Percentiles rank a stretch among this genome's conserved stretches.
Conservation (phyloP, 2,888 invertebrate genomes). For the Protodeltote pygarga region DNA sequence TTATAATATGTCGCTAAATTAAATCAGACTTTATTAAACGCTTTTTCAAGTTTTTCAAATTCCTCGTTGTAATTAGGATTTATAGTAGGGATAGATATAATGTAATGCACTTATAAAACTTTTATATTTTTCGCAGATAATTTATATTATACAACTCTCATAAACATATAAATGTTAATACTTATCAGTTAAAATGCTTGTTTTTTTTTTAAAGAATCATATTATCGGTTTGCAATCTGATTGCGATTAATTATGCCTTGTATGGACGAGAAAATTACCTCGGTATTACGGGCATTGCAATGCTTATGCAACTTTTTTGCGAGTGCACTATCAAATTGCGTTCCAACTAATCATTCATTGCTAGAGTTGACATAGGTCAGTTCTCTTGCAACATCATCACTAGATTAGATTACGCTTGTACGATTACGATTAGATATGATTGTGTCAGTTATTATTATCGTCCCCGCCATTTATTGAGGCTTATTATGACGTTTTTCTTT, state of each 20-base stretch:
- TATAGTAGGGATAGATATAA: no score
- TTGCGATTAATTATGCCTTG: conserved; percentile 38
- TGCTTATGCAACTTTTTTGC: conserved; percentile 71
- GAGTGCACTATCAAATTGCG: conserved; percentile 64
- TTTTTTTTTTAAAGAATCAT: conserved; percentile 11
- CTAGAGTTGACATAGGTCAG: conserved; percentile 80
- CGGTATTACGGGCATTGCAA: conserved; percentile 40
- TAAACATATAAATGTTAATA: conserved; percentile 1
- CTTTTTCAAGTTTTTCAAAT: no score
- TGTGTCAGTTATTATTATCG: conserved; percentile 42
- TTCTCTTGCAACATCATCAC: conserved; percentile 62
- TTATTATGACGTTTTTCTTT: conserved; percentile 31
- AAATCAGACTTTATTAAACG: no score
- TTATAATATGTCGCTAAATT: no score
- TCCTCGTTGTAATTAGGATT: no score
- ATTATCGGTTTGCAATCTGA: conserved; percentile 29
- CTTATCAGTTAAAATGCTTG: conserved; percentile 7
- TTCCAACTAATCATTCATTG: conserved; percentile 60
- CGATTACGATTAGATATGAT: conserved; percentile 63
- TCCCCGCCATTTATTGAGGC: conserved; percentile 18
- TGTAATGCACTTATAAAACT: no score
- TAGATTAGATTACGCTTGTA: conserved; percentile 75
- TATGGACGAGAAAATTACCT: conserved; percentile 33
- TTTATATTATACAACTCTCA: no score
- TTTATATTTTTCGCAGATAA: no score